Evolutionary conservation across 1,140 invertebrate genomes (phyloP), one percentile per base, ranked within the genome.

Genomic region (Cryptotermes secundus): DNA sequence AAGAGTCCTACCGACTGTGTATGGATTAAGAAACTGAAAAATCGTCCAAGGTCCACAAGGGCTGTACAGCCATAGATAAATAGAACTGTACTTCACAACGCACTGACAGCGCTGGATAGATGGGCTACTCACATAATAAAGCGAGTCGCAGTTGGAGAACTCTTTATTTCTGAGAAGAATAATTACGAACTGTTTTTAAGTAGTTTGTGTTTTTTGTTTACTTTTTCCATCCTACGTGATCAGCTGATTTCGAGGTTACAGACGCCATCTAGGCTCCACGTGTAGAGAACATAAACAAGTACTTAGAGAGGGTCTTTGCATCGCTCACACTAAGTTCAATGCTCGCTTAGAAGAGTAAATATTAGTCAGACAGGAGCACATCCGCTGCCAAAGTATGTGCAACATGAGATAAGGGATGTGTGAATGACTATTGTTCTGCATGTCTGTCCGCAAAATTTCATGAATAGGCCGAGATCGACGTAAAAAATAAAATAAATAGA

Each of bases 171-270:
- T 16, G 16, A 10, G 45, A 45, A 45, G 59, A 65, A n/a, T 16
- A 65, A n/a, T 65, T 65, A 65, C 26, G 59, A 65, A 65, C 24
- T 65, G 6, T 10, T 59, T 12, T 65, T 65, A 65, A 65, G n/a
- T 26, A 65, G 59, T 65, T 4, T 38, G 59, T 65, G 59, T 65
- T 65, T 16, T 65, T 65, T 65, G n/a, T 65, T 65, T 65, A 65
- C n/a, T 65, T 65, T 38, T 65, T 65, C 59, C 26, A 65, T 65
- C 19, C 19, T 65, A 65, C 59, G 59, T 65, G 59, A 65, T 65
- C 59, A 65, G 59, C 59, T 65, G 59, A 65, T 65, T 65, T 65
- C 59, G 59, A 65, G 59, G 59, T 65, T 65, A 65, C 59, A 65
- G 59, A n/a, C 59, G 59, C 59, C 59, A 65, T 65, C 24, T 65